These are phyloP conservation scores for Drosophila picticornis DNA, from an alignment of 2,888 invertebrate genomes.

Conservation along the genomic window DNA sequence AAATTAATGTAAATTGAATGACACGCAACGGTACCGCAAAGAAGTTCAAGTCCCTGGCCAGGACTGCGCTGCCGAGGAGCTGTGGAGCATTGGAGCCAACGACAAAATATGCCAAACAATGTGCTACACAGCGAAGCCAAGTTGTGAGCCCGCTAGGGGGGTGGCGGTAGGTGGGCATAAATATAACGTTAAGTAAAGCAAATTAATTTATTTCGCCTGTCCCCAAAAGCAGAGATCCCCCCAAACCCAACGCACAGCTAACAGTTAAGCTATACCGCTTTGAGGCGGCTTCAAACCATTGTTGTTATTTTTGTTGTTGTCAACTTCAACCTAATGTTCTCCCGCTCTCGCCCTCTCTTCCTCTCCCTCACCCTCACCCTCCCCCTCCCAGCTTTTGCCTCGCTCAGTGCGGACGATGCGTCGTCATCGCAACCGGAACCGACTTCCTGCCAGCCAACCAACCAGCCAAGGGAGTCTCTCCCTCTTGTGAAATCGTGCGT, in stretches of 20 bases:
- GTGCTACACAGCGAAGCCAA: constrained; percentile 14
- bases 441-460: constrained; percentile 48
- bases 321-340: constrained; percentile 28
- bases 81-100: constrained; percentile 5
- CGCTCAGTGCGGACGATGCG: constrained; percentile 10
- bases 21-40: constrained; percentile 58
- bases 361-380: too few relatives aligned
- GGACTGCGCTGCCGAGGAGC: background rate
- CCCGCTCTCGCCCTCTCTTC: background rate
- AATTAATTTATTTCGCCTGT: constrained; percentile 59
- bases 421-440: constrained; percentile 32
- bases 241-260: background rate
- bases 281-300: constrained; percentile 29
- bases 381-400: background rate
- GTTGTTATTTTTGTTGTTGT: constrained; percentile 38
- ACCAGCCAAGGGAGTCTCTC: constrained; percentile 7
- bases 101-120: constrained; percentile 33
- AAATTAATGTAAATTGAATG: constrained; percentile 67
- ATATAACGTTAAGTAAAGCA: constrained; percentile 46
- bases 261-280: constrained; percentile 25
- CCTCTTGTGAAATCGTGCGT: constrained; percentile 47
- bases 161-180: constrained; percentile 4
- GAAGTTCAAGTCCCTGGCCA: constrained; percentile 44
- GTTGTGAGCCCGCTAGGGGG: background rate
- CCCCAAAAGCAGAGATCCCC: constrained; percentile 5